Percentiles rank a stretch among this genome's conserved stretches.
phyloP scores from a whole-genome alignment of 1,140 invertebrate species.

The Ceratitis capitata region DNA sequence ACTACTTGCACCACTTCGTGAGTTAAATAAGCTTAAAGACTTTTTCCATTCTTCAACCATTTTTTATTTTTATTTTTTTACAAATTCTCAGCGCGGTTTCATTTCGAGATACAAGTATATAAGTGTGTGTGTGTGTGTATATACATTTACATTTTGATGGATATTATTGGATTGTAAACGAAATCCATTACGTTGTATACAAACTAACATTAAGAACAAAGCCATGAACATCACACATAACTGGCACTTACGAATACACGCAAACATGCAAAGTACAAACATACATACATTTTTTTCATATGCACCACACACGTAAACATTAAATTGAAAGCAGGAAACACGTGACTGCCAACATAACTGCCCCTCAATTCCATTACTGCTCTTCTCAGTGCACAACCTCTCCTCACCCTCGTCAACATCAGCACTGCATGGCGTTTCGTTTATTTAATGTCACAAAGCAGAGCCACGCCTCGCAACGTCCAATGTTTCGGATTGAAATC shows the following conservation, averaged over 20 bases:
- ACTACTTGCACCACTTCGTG: neutral
- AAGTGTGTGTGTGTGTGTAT: too few species aligned
- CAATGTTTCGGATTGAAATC: constrained; percentile 90
- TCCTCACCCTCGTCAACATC: neutral
- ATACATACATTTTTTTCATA: neutral
- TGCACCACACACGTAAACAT: neutral
- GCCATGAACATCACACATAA: neutral
- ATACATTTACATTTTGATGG: neutral
- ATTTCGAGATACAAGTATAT: neutral
- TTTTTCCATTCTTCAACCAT: neutral
- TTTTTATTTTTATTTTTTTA: neutral
- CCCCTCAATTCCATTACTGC: neutral
- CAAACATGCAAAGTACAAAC: neutral
- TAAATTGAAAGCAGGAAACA: neutral
- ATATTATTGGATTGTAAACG: neutral
- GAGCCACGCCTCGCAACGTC: constrained; percentile 91
- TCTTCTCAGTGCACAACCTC: neutral
- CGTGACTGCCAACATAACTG: neutral
- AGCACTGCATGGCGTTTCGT: constrained; percentile 19
- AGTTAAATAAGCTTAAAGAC: neutral
- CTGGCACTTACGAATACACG: neutral
- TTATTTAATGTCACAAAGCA: constrained; percentile 98
- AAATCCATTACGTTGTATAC: neutral
- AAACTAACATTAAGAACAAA: neutral
- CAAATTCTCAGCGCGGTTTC: neutral